Evolutionary conservation across 1,140 invertebrate genomes (phyloP), one percentile per base, ranked within the genome.

Genomic region (Drosophila fuyamai): DNA sequence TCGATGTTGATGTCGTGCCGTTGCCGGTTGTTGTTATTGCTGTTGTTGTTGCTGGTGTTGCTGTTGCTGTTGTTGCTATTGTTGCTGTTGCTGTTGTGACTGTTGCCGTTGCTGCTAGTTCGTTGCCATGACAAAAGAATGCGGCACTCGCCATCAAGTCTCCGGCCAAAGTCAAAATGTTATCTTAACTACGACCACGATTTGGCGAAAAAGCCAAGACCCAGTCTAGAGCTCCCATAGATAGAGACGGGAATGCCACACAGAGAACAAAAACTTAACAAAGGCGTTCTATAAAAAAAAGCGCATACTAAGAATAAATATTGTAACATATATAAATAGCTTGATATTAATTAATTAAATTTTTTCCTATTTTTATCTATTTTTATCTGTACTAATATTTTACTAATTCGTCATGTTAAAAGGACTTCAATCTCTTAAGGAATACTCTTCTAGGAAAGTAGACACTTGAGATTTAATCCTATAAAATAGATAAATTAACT

Each of bases 81-180:
- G 54, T 41, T 54, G 59, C 16, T 65, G 57, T 72, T 65, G 68
- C 9, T 38, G 72, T 50, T 68, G 61, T 53, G 72, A 61, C 46
- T 38, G 81, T 46, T 57, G 38, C 32, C 53, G 53, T 46, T 57
- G 38, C 32, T 62, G 53, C 46, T 57, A 44, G 54, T 44, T 46
- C 32, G 68, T 86, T 86, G 75, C 83, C 83, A 86, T 86, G 83
- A 88, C 83, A 86, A 86, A 86, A 86, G 83, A 86, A 86, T 86
- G 83, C 83, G 83, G 83, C 83, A 88, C 78, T 81, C 82, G 81
- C 81, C 81, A 85, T 85, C 81, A 70, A 78, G 81, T 84, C 81
- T 80, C 81, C 73, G 81, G 71, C 77, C 81, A 85, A 83, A 86
- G 83, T 88, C 83, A 86, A 86, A 86, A 86, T 86, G 83, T 86